Evolutionary conservation across 2,888 invertebrate species (phyloP), one percentile per base, ranked within the genome.

Genomic region (Pheosia gnoma): DNA sequence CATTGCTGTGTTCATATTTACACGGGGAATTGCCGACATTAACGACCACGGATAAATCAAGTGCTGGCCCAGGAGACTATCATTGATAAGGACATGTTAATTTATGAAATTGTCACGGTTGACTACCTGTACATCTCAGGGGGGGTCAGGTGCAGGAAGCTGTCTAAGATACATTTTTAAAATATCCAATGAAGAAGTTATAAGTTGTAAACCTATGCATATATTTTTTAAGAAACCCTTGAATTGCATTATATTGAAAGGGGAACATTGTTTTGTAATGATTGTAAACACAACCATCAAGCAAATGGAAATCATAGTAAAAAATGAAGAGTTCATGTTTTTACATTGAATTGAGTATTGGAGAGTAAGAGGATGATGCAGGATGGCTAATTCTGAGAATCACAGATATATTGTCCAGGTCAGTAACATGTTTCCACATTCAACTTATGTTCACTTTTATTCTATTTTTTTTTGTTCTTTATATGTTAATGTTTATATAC

Each of bases 351-450:
- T 84, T 80, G 73, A 75, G 70, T 74, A 73, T 68, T 64, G 77
- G 80, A 81, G 80, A 82, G 78, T 85, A 88, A 82, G 82, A 90
- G 83, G 86, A 91, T 91, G 90, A 83, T 88, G 85, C 89, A 94
- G 87, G 83, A 94, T 95, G 95, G 94, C 94, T 86, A 90, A 92
- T 82, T 87, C 93, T 87, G 95, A 95, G 84, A 95, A 94, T 91
- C 95, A 95, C 87, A 94, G 96, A 84, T 95, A 95, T 90, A 96
- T 96, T 86, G 96, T 96, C 77, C 97, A 97, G 95, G 97, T 97
- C 70, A 84, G 89, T 89, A 65, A 64, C 13, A 37, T 25, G 25
- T 25, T 25, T 25, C 25, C 25, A 25, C 25, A 25, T 25, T 25
- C 25, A 25, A 25, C 0, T 25, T 25, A 25, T 25, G 0, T 25